Percentiles rank a stretch among this genome's conserved stretches.
Conservation (phyloP, 2,888 invertebrate species). For the Limnephilus rhombicus region DNA sequence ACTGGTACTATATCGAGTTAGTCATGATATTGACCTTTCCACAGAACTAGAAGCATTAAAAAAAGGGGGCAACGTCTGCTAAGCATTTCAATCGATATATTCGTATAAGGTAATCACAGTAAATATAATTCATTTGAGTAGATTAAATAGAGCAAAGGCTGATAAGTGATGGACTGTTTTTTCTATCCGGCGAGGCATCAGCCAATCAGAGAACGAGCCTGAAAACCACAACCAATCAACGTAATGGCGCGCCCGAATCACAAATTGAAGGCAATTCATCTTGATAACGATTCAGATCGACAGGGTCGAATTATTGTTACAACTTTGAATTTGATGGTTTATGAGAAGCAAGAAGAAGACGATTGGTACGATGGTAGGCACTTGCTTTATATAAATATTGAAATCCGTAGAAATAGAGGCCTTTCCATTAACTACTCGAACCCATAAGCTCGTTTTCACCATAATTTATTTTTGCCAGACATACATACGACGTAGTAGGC, state of each 20-base stretch:
- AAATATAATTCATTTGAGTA: constrained; percentile 58
- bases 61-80: constrained; percentile 29
- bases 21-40: constrained; percentile 59
- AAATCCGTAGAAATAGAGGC: too few species aligned
- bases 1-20: neutral
- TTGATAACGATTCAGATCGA: constrained; percentile 63
- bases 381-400: too few species aligned
- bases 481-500: too few species aligned
- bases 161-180: constrained; percentile 53
- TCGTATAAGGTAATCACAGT: constrained; percentile 58
- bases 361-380: neutral
- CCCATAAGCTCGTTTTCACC: too few species aligned
- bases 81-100: constrained; percentile 54
- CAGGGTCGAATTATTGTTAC: constrained; percentile 23
- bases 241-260: constrained; percentile 66
- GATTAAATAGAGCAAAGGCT: constrained; percentile 61
- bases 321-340: neutral
- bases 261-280: constrained; percentile 65
- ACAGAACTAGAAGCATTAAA: constrained; percentile 26
- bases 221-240: constrained; percentile 61
- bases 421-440: too few species aligned
- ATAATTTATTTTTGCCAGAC: too few species aligned
- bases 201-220: constrained; percentile 41
- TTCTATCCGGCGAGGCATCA: constrained; percentile 30
- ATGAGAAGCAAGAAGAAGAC: neutral